Evolutionary conservation across 2,113 vertebrate species (phyloP), one percentile per base, ranked within the genome.

Genomic region (Leucopsar rothschildi): DNA sequence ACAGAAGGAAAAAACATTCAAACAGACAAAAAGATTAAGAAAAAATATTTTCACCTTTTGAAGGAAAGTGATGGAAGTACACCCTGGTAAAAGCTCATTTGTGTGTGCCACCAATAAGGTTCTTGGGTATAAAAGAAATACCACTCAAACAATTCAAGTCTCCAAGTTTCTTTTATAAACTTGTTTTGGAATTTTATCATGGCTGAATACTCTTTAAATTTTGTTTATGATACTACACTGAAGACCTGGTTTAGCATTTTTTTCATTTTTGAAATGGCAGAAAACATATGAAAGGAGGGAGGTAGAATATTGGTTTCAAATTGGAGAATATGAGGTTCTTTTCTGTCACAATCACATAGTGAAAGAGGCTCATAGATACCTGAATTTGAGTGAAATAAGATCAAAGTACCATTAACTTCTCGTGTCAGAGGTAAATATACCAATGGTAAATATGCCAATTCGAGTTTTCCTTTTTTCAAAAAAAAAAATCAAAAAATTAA

Each of bases 271-370:
- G 18, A 17, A 72, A 40, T 59, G 12, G 60, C 5, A 45, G 17
- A 68, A 29, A 63, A n/a, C 11, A n/a, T 2, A 9, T 78, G 29
- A 56, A 82, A 70, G 11, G 11, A 6, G 6, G 5, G 5, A 5
- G 12, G 1, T 55, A 29, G 31, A 53, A 31, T 4, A 1, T 17
- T 73, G 3, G 1, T 59, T 86, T 6, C 33, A 59, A 66, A 78
- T 8, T 37, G 29, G 11, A 70, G 31, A 56, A 69, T 16, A 10
- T n/a, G 2, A 2, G 5, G 4, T 8, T 1, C 1, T 49, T n/a
- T 64, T 29, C 22, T 72, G 12, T 40, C 50, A 39, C 55, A 63
- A 65, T 35, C 39, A 18, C 35, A 14, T 28, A 42, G 12, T 40
- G 27, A 27, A 84, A 42, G 53, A 75, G 6, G 8, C 33, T 56